These are phyloP conservation scores for Clupea harengus DNA, from an alignment of 2,113 vertebrate genomes.

Conservation along the genomic window DNA sequence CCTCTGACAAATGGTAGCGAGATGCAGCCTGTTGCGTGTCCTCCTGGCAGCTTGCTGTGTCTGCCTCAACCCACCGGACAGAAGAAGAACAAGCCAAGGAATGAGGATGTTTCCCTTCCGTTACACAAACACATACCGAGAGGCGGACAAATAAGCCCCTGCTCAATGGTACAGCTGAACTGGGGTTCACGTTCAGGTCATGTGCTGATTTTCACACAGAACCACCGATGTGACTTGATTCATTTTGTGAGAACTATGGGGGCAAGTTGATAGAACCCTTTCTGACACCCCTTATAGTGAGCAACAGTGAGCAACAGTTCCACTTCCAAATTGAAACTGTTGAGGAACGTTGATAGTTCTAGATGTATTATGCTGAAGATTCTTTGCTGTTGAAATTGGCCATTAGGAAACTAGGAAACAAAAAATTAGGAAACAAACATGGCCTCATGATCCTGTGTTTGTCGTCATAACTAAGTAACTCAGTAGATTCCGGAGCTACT, in stretches of 20 bases:
- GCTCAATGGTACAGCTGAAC: slow-evolving; percentile 8
- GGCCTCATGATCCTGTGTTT: not conserved
- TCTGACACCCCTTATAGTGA: not conserved
- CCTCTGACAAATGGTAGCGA: not conserved
- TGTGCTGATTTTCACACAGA: not conserved
- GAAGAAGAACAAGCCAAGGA: not conserved
- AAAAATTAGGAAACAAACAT: not conserved
- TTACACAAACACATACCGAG: slow-evolving; percentile 42
- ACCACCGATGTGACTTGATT: not conserved
- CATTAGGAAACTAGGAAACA: no score
- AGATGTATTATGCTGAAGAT: not conserved
- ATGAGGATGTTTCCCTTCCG: slow-evolving; percentile 34
- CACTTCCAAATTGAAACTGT: not conserved
- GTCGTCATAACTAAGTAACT: slow-evolving; percentile 6
- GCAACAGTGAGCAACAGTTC: not conserved
- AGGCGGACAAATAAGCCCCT: slow-evolving; percentile 39
- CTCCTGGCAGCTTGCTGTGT: slow-evolving; percentile 21
- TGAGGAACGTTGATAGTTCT: not conserved
- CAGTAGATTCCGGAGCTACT: not conserved
- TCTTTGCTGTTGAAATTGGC: not conserved
- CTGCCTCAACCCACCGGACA: slow-evolving; percentile 17
- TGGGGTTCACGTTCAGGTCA: slow-evolving; percentile 36
- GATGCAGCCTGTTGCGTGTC: not conserved
- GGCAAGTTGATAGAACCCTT: not conserved
- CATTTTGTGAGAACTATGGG: not conserved